Evolutionary conservation across 2,888 invertebrate species (phyloP), one percentile per base, ranked within the genome.

Genomic region (Heliconius charithonia): DNA sequence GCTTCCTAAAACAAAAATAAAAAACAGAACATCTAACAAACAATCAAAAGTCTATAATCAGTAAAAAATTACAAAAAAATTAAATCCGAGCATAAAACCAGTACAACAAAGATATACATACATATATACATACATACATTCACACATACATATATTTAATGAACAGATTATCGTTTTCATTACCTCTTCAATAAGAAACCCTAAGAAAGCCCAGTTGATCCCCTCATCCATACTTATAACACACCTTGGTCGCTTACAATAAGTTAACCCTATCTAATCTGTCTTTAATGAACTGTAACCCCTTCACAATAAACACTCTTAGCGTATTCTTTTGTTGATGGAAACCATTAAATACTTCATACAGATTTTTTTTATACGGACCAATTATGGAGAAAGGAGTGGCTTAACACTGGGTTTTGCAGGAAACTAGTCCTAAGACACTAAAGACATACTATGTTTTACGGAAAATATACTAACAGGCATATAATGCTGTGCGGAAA

Each of bases 271-370:
- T 81, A 85, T 85, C 86, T 92, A 91, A 92, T 90, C 91, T 92
- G 84, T 84, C 85, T 87, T 89, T 93, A 92, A 92, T 92, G 91
- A 92, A 91, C 88, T 84, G 87, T 86, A 85, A 86, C 86, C 83
- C 80, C 78, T 78, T 62, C 79, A 83, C 88, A 37, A 89, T 67
- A 76, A 56, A 56, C 32, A 41, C 51, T 66, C 41, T 78, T 76
- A 76, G 29, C 65, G 45, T 45, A 45, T 63, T 74, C 63, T 76
- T 59, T 59, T 29, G 12, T 69, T 32, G 25, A 45, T 69, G 69
- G 25, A 4, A 37, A 76, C 41, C 67, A 41, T 41, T 37, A 32
- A 71, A 32, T 56, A 19, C 22, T 71, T 29, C 9, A 37, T 72
- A 59, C 0, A 4, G 29, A 9, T 0, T 22, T 56, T 56, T 59